Base-by-base conservation (phyloP, 2,888 invertebrate species). In the Agrochola lychnidis region DNA sequence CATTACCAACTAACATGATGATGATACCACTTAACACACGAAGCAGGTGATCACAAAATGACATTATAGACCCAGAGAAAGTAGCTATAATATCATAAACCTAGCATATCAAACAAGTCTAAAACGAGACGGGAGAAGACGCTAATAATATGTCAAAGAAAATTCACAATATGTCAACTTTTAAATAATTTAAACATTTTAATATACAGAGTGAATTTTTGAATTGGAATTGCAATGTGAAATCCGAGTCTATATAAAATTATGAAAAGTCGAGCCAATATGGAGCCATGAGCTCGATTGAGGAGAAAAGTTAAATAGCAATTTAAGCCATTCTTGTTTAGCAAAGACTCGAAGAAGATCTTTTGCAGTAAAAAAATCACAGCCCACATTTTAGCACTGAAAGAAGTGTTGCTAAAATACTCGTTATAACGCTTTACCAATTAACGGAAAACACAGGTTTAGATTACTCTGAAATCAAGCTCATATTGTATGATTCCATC, bases 101-200 rank as follows among this genome's bases (percentile, higher is more conserved):
- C 30, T 9, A 73, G 25, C 62, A 57, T 53, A 64, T 68, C 74
- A 67, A 63, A 79, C 2, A 7, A 74, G 22, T 5, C 25, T 7
- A n/a, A 40, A 63, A 16, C 36, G 73, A 73, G 57, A 78, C 53
- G 45, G 16, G 67, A 76, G 62, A 69, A 61, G 61, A 53, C 45
- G 16, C 48, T 71, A 45, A 62, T 61, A 59, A n/a, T 36, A 63
- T 73, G 62, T 16, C 48, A 78, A n/a, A 53, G 40, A 16, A 63
- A 74, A 30, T 57, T 73, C 1, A 2, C 22, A 25, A 3, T 9
- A 19, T 25, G 6, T 4, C 6, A 7, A 66, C 36, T 59, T 78
- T 25, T 42, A 51, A 14, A 22, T 19, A 42, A 42, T 64, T 63
- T 59, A 10, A n/a, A 9, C 5, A 4, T 30, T 9, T 2, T 19